A percentile compares a stretch with the other conserved stretches of the same genome.
Evolutionary conservation across 2,113 vertebrate genomes (phyloP).

Genomic region (Phainopepla nitens): DNA sequence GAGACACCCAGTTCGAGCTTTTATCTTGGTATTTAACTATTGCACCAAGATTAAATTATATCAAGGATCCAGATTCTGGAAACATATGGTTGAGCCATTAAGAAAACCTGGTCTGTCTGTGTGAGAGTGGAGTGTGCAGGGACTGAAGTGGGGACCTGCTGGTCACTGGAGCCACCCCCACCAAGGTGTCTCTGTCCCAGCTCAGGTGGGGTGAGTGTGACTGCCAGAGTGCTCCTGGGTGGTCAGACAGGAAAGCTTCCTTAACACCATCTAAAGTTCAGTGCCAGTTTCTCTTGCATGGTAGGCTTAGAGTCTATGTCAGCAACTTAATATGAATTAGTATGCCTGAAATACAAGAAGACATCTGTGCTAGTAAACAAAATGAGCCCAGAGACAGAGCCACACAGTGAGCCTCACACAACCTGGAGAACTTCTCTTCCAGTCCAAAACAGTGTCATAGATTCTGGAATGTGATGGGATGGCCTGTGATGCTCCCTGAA

Average conservation of each 20-base stretch:
- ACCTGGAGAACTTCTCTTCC: background rate
- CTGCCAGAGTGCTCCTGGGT: background rate
- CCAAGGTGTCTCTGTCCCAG: background rate
- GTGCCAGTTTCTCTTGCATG: background rate
- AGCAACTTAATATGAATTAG: background rate
- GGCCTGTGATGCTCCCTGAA: background rate
- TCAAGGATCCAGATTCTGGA: background rate
- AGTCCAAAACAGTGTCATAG: background rate
- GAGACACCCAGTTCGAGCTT: background rate
- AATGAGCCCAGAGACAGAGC: background rate
- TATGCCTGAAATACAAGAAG: background rate
- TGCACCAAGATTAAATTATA: background rate
- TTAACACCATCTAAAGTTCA: background rate
- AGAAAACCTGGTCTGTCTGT: background rate
- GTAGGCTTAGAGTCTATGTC: background rate
- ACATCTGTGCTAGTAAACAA: background rate
- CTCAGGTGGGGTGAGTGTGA: background rate
- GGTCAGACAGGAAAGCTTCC: background rate
- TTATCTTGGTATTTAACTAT: background rate
- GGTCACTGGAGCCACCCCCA: background rate
- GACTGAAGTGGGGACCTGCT: accelerated
- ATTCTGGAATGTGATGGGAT: background rate
- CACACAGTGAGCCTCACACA: accelerated
- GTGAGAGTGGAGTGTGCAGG: background rate
- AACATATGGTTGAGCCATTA: background rate